Evolutionary conservation across 2,888 invertebrate genomes (phyloP), one percentile per base, ranked within the genome.

Genomic region (Caenorhabditis japonica): DNA sequence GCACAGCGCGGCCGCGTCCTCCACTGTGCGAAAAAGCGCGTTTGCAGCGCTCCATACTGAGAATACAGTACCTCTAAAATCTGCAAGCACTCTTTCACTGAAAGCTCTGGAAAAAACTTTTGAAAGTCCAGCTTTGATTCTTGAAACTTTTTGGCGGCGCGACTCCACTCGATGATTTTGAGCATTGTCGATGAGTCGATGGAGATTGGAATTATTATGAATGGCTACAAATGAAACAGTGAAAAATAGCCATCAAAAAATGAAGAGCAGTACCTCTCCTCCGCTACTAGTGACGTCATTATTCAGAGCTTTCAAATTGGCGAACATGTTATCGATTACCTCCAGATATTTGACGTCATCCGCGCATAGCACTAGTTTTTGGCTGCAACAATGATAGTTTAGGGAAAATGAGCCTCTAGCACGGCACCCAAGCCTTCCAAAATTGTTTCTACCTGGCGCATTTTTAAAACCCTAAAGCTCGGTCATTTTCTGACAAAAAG

Each of bases 121-220:
- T 17, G 19, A 30, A 60, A 58, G 27, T 47, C 41, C 4, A 62
- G 34, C 0, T 27, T 41, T n/a, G 36, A n/a, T 41, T 58, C 52
- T 8, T 36, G 30, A 0, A 1, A 36, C 21, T 62, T 72, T 47
- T 72, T 64, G 12, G 56, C 41, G 13, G 55, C 52, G 25, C 60
- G 53, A 38, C 51, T 60, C 73, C 73, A 73, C 7, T 73, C 61
- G 34, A 73, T 66, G 13, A 73, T 56, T 38, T 51, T 60, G 15
- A 39, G 47, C 51, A 73, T 49, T 17, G 66, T 61, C 8, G 21
- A 3, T 8, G 66, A 66, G 3, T 73, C 44, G 17, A 73, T 73
- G 3, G 73, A 73, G n/a, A 73, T 61, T 15, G 73, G 73, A 39
- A 73, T 66, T 10, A 59, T 19, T 8, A 72, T 34, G 10, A 52